A percentile compares a stretch with the other conserved stretches of the same genome.
These are phyloP conservation scores for Pteronotus mesoamericanus DNA, from an alignment of 2,797 vertebrate species.

Conservation along the genomic window DNA sequence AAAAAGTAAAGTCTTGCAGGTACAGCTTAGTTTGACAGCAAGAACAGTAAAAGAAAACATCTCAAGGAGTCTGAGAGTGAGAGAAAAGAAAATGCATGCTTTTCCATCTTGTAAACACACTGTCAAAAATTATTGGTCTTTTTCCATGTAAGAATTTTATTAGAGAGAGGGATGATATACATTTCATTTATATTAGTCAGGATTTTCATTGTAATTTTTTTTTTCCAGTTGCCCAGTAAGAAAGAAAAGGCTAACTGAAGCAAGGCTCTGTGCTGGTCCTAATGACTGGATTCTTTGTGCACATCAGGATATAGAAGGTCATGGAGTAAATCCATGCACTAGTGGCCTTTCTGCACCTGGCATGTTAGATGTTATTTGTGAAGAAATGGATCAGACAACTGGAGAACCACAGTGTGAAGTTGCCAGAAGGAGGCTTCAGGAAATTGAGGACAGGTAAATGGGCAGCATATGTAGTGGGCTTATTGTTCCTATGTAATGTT, in stretches of 20 bases:
- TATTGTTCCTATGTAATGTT: not conserved
- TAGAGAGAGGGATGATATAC: not conserved
- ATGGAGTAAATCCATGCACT: slow-evolving; percentile 71
- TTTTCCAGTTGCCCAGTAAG: slow-evolving; percentile 80
- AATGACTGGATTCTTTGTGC: slow-evolving; percentile 79
- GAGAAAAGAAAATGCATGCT: not conserved
- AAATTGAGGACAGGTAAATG: slow-evolving; percentile 85
- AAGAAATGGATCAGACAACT: slow-evolving; percentile 84
- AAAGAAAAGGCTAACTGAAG: slow-evolving; percentile 82
- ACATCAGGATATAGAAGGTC: slow-evolving; percentile 78
- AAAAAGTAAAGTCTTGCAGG: not conserved
- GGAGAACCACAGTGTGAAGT: slow-evolving; percentile 82
- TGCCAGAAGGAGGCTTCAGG: slow-evolving; percentile 83
- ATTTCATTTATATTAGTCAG: not conserved
- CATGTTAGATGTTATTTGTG: slow-evolving; percentile 79
- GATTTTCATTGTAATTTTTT: slow-evolving; percentile 44
- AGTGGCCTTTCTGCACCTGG: slow-evolving; percentile 73
- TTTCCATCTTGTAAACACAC: not conserved
- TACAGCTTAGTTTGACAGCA: not conserved
- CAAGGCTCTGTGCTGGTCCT: slow-evolving; percentile 71
- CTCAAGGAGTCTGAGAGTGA: not conserved
- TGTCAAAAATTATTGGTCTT: not conserved
- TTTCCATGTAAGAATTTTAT: not conserved
- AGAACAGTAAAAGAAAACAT: not conserved
- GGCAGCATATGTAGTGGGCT: not conserved